Conservation (phyloP, 2,888 invertebrate species). For the Heteromurus nitidus region DNA sequence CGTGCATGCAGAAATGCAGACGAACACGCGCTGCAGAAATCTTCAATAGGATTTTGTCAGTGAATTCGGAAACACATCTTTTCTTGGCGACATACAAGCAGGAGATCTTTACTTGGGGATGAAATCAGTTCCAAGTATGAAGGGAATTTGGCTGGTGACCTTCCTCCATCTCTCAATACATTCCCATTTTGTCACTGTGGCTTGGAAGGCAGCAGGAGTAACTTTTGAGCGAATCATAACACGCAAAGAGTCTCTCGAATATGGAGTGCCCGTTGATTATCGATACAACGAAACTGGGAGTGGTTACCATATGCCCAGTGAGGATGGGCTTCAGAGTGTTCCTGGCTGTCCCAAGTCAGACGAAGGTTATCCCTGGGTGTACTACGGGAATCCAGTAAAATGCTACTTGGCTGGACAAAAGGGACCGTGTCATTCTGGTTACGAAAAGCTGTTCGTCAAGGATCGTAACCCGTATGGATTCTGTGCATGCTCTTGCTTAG, state of each 20-base stretch:
- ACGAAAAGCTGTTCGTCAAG: not conserved
- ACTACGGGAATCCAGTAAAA: not conserved
- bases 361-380: slow-evolving; percentile 13
- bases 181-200: too few species aligned
- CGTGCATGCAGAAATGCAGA: too few species aligned
- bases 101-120: too few species aligned
- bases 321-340: not conserved
- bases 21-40: too few species aligned
- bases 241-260: not conserved
- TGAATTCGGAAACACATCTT: too few species aligned
- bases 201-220: too few species aligned
- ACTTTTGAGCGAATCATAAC: not conserved
- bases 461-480: not conserved
- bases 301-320: not conserved
- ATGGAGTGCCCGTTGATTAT: not conserved
- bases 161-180: too few species aligned
- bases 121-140: too few species aligned
- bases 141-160: too few species aligned
- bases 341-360: slow-evolving; percentile 12
- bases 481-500: slow-evolving; percentile 3
- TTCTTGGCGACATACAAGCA: too few species aligned
- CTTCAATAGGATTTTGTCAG: too few species aligned
- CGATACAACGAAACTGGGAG: not conserved
- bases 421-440: not conserved
- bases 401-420: not conserved